Conservation (phyloP, 1,140 invertebrate species). For the Drosophila pseudoobscura region DNA sequence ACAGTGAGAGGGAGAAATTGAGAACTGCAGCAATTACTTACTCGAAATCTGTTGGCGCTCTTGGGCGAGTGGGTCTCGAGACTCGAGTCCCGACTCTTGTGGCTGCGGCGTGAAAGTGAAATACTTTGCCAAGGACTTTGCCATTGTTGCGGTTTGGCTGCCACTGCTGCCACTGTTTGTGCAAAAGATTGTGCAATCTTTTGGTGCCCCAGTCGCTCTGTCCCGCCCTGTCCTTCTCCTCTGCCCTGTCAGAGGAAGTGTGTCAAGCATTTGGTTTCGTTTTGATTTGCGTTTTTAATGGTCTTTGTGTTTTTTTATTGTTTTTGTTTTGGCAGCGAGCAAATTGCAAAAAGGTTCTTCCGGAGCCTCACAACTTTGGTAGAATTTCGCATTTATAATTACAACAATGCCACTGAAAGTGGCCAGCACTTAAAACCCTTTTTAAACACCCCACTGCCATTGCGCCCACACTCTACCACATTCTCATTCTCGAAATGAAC, state of each 20-base stretch:
- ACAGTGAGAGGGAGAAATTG: constrained; percentile 21
- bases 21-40: constrained; percentile 79
- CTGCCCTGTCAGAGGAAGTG: constrained; percentile 37
- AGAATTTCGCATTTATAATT: constrained; percentile 41
- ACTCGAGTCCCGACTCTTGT: constrained; percentile 63
- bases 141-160: constrained; percentile 71
- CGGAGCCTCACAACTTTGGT: constrained; percentile 13
- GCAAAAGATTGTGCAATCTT: constrained; percentile 50
- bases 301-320: not conserved
- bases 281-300: constrained; percentile 57
- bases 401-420: constrained; percentile 38
- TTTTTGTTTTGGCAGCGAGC: constrained; percentile 19
- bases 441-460: not conserved
- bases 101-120: constrained; percentile 75
- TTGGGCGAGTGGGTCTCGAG: constrained; percentile 47
- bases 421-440: constrained; percentile 33
- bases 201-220: not conserved
- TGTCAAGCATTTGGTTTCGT: constrained; percentile 64
- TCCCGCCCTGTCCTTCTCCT: not conserved
- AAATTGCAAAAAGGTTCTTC: constrained; percentile 23
- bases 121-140: constrained; percentile 74
- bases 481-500: constrained; percentile 10
- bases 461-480: not conserved
- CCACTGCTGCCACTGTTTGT: constrained; percentile 47
- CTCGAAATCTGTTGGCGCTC: constrained; percentile 62